These are phyloP conservation scores for Drosophila bipectinata DNA, from an alignment of 1,140 invertebrate species.

Conservation along the genomic window DNA sequence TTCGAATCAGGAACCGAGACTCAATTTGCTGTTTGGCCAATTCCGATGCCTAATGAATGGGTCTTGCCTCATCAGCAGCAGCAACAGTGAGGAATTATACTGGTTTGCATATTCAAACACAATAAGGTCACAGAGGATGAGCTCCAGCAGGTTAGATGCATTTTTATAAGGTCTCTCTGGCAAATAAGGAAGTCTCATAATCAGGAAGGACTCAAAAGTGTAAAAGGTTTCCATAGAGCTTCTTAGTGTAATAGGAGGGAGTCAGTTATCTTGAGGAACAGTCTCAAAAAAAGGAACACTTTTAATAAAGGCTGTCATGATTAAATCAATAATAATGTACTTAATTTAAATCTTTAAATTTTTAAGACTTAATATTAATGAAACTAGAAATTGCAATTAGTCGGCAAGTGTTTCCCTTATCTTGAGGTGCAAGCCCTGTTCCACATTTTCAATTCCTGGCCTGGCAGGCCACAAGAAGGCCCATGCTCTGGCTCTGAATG, in stretches of 20 bases:
- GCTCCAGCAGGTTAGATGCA: neutral
- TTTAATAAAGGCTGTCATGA: no score
- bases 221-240: neutral
- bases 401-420: constrained; percentile 6
- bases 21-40: constrained; percentile 51
- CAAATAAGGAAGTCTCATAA: constrained; percentile 49
- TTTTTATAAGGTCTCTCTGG: constrained; percentile 16
- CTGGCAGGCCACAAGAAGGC: constrained; percentile 22
- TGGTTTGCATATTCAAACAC: constrained; percentile 23
- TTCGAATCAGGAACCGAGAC: constrained; percentile 18
- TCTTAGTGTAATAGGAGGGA: no score
- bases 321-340: no score
- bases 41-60: constrained; percentile 57
- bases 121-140: neutral
- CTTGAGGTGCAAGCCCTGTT: constrained; percentile 8
- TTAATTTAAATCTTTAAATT: neutral
- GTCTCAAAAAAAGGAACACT: no score
- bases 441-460: constrained; percentile 9
- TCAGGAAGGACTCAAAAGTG: constrained; percentile 22
- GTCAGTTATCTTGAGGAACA: no score
- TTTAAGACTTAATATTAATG: no score
- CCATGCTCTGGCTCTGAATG: constrained; percentile 16
- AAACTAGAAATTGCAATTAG: neutral
- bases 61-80: neutral
- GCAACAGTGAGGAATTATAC: neutral